A percentile compares a stretch with the other conserved stretches of the same genome.
These are phyloP conservation scores for Gallinago media DNA, from an alignment of 2,113 vertebrate species.

Conservation along the genomic window DNA sequence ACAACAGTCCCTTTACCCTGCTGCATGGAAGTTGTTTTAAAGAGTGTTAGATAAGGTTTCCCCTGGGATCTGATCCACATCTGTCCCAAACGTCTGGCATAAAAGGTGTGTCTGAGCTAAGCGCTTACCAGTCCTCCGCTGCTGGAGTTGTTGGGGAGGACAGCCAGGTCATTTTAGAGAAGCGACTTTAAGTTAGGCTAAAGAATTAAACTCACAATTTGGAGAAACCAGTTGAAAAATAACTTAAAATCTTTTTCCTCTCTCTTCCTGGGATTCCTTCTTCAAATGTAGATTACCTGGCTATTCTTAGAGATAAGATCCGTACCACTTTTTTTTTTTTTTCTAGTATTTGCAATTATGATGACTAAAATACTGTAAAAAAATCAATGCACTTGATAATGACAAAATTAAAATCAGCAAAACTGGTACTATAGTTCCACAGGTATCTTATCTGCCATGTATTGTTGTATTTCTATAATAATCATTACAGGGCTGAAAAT, in stretches of 20 bases:
- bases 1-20: neutral
- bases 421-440: neutral
- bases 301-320: neutral
- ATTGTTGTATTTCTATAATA: neutral
- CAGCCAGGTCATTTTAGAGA: neutral
- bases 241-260: neutral
- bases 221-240: neutral
- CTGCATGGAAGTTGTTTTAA: neutral
- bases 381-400: neutral
- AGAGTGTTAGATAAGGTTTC: neutral
- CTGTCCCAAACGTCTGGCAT: neutral
- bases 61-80: neutral
- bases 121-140: neutral
- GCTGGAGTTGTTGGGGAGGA: neutral
- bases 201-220: neutral
- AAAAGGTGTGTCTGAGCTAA: neutral
- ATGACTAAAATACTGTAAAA: neutral
- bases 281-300: neutral
- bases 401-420: neutral
- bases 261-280: neutral
- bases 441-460: neutral
- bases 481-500: neutral
- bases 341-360: neutral
- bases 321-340: neutral
- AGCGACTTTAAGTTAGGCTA: neutral